Conservation (phyloP, 64 coral and sea anemone species). For the Stylophora pistillata region DNA sequence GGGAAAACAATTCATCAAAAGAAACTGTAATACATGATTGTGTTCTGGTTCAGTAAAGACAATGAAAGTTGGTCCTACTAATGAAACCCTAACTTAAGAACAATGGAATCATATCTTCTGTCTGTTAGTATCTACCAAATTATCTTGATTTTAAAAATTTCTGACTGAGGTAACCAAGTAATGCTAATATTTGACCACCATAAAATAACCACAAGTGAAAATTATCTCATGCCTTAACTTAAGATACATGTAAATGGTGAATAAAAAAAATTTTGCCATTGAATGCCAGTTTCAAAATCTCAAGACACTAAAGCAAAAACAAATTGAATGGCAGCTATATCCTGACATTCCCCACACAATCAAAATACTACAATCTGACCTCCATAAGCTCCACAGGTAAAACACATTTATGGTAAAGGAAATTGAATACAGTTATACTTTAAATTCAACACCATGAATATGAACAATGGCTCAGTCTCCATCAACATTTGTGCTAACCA, state of each 20-base stretch:
- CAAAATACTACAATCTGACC: background rate
- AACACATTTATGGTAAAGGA: background rate
- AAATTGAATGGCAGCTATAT: background rate
- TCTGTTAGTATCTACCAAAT: background rate
- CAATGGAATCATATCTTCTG: conserved; percentile 18
- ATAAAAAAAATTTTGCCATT: background rate
- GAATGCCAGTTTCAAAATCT: no score
- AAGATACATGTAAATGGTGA: background rate
- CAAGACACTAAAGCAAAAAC: no score
- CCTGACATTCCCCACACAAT: background rate
- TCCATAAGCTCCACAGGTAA: background rate
- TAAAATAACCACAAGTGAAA: background rate
- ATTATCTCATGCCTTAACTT: background rate
- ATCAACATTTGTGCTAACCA: background rate
- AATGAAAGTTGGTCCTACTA: background rate
- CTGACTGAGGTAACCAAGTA: background rate
- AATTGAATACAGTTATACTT: background rate
- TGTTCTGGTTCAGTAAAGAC: background rate
- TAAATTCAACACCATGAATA: background rate
- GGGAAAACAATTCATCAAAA: background rate
- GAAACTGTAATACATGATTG: background rate
- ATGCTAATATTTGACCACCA: background rate
- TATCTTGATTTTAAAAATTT: background rate
- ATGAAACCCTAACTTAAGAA: background rate
- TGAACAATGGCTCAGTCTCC: background rate